Base-by-base conservation (phyloP, 2,888 invertebrate genomes). In the Drosophila sordidapex region DNA sequence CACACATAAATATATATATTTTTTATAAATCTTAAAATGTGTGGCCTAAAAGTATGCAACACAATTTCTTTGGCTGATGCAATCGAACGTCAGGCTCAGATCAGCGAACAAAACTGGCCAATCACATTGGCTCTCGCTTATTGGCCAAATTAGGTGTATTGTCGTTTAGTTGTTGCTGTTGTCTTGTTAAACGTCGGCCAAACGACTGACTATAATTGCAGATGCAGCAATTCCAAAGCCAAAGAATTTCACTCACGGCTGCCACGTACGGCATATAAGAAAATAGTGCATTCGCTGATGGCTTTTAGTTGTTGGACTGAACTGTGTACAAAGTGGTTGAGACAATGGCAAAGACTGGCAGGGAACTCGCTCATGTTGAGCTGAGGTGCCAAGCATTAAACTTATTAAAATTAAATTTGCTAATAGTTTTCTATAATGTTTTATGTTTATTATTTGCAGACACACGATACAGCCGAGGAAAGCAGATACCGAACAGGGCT, bases 401-500 rank as follows among this genome's bases (percentile, higher is more conserved):
- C 6, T 11, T 33, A 15, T 18, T 11, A 18, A 2, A 43, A 2
- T 46, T 4, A 3, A 25, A 29, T 29, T 33, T 52, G 0, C 35
- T 52, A 40, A 66, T 13, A 18, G 2, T 29, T 13, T 35, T 13
- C 27, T 62, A 8, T 18, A 29, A 46, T 46, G 1, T 27, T 33
- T 6, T n/a, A 25, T 25, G 46, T 29, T 18, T 13, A 36, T 46
- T 25, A 27, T 10, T 77, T 91, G 15, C 69, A 93, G 93, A 80
- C 91, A 92, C 73, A 92, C 91, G 82, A 93, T 93, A 52, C 90
- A 91, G 66, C 91, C 92, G 52, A 91, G 89, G 61, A 92, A 92
- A 83, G 68, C 87, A 56, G 96, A 97, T 93, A 93, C 94, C 38
- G 97, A 97, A 93, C 93, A 94, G 53, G 94, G 92, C 67, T 81